Evolutionary conservation across 2,113 vertebrate species (phyloP), one percentile per base, ranked within the genome.

Genomic region (Scophthalmus maximus): DNA sequence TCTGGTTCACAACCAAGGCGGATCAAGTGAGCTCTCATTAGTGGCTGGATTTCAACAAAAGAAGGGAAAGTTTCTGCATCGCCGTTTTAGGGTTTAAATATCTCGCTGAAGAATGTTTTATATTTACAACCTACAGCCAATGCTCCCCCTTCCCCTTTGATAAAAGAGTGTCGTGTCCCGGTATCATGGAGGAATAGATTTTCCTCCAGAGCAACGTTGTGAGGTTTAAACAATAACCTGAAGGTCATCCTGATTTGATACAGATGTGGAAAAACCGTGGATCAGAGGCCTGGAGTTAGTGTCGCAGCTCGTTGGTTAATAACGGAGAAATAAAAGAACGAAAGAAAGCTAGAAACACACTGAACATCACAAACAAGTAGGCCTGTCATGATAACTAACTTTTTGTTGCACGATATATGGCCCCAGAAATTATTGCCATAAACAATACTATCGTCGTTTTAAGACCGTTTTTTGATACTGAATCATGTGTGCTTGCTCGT

Each of bases 11-110:
- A 61, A 46, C 11, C 56, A 20, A 10, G 62, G 29, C 11, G 23
- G 32, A 77, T 68, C 40, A 49, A 87, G 40, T n/a, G 10, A 68
- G 34, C 10, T 47, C 58, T 53, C 47, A 63, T 51, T 14, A 38
- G 27, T 22, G 34, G n/a, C 25, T 61, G 8, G 12, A 25, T 53
- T 71, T 58, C 17, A 29, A 56, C 36, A 68, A 77, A 73, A 50
- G 38, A 10, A 11, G 9, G n/a, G 7, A 63, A 20, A 38, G 14
- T n/a, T n/a, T n/a, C n/a, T n/a, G n/a, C n/a, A n/a, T n/a, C n/a
- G 36, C 36, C 47, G 36, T 3, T 68, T 60, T 42, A 12, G 11
- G 59, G 30, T 38, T 73, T n/a, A 38, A 22, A 64, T 14, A 25
- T 46, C 22, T 30, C 30, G 3, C 42, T 59, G n/a, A 34, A 20